Conservation (phyloP, 2,888 invertebrate genomes). For the Camponotus fellah region DNA sequence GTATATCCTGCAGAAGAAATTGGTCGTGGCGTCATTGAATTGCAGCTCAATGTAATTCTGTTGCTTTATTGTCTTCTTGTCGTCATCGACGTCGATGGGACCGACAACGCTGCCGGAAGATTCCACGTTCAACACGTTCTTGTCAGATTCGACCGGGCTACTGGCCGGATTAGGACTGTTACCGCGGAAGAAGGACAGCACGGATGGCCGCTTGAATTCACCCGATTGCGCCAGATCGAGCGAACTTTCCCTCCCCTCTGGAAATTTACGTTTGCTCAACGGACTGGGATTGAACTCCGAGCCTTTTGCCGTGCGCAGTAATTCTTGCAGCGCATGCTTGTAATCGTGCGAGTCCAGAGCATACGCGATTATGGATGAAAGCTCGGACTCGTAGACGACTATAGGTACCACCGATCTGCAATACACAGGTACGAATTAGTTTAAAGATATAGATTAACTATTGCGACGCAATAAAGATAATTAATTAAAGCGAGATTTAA, state of each 20-base stretch:
- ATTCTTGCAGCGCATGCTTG: constrained; percentile 88
- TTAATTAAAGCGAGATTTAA: not conserved
- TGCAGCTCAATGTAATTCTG: constrained; percentile 87
- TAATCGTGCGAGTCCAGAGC: constrained; percentile 92
- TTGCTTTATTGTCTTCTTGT: constrained; percentile 81
- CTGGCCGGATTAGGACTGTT: constrained; percentile 82
- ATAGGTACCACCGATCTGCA: constrained; percentile 87
- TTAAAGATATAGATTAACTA: not conserved
- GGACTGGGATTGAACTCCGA: constrained; percentile 87
- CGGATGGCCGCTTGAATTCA: constrained; percentile 82
- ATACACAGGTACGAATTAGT: constrained; percentile 50
- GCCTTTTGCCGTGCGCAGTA: constrained; percentile 79
- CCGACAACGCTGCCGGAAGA: constrained; percentile 55
- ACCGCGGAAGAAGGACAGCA: constrained; percentile 83
- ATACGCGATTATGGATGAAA: constrained; percentile 95
- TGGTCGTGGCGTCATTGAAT: constrained; percentile 90
- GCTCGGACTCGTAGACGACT: constrained; percentile 93
- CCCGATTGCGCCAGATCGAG: constrained; percentile 79
- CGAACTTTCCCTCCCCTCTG: constrained; percentile 84
- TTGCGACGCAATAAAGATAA: not conserved
- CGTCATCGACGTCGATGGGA: constrained; percentile 78
- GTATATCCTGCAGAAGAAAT: constrained; percentile 96
- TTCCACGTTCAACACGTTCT: constrained; percentile 70
- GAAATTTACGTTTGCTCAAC: constrained; percentile 85
- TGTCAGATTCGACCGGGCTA: constrained; percentile 82